These are phyloP conservation scores for Trachops cirrhosus DNA, from an alignment of 2,797 vertebrate genomes.

Conservation along the genomic window DNA sequence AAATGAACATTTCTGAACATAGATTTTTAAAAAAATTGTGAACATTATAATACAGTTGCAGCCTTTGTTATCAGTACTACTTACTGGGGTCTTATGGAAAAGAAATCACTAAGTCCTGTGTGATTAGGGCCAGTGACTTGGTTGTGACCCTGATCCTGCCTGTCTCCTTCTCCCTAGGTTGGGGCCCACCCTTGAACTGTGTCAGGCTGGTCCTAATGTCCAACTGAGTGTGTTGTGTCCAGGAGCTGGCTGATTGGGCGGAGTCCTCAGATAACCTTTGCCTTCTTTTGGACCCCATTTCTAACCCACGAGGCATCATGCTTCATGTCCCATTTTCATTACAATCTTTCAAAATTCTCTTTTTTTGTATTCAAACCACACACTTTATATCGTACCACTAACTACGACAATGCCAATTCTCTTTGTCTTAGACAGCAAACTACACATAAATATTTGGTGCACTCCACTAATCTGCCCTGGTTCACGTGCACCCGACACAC, in stretches of 20 bases:
- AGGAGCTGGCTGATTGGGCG: no score
- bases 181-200: neutral
- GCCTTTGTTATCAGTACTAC: neutral
- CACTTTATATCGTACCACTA: neutral
- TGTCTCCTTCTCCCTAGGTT: neutral
- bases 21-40: neutral
- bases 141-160: neutral
- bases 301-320: neutral
- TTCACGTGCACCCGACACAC: neutral
- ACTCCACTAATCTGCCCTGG: neutral
- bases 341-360: neutral
- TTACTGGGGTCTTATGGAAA: neutral
- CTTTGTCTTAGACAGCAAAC: neutral
- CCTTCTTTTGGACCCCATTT: neutral
- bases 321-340: neutral
- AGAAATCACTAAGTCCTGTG: neutral
- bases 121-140: neutral
- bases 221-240: neutral
- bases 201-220: neutral
- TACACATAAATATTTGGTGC: no score
- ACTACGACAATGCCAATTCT: neutral
- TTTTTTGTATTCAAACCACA: neutral
- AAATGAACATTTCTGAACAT: slow-evolving; percentile 9
- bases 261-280: neutral
- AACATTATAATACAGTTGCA: neutral